Conservation (phyloP, 1,140 invertebrate genomes). For the Gryllus bimaculatus region DNA sequence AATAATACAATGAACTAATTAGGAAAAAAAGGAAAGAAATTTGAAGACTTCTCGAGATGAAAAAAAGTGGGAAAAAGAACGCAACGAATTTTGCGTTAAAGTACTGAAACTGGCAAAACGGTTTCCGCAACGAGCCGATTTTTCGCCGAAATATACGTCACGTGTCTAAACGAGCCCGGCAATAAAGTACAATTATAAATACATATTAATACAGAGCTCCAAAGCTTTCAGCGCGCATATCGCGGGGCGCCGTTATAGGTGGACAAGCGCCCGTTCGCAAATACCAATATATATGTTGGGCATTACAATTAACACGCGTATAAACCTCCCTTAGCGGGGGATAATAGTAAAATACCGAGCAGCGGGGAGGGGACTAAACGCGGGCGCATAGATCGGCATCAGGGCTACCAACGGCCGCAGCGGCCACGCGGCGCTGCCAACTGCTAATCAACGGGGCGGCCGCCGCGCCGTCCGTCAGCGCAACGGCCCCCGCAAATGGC, state of each 20-base stretch:
- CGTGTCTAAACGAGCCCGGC: neutral
- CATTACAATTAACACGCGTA: conserved; percentile 1
- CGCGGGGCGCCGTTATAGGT: neutral
- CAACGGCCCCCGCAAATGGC: neutral
- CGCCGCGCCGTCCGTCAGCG: neutral
- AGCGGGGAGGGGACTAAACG: neutral
- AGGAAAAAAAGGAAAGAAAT: no score
- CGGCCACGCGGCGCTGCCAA: neutral
- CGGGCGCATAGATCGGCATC: neutral
- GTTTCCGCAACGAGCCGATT: neutral
- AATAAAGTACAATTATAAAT: conserved; percentile 6
- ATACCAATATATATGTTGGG: conserved; percentile 5
- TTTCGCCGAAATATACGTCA: conserved; percentile 1
- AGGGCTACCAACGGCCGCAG: neutral
- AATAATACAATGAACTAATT: no score
- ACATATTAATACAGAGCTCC: conserved; percentile 4
- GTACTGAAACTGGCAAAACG: neutral
- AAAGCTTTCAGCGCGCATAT: neutral
- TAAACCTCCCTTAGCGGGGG: neutral
- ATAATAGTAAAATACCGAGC: neutral
- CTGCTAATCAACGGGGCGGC: neutral
- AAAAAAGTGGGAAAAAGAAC: no score
- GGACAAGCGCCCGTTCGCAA: neutral
- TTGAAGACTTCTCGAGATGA: no score
- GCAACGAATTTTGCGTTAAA: no score